Evolutionary conservation across 2,888 invertebrate genomes (phyloP).

Genomic region (Poecilus cupreus): DNA sequence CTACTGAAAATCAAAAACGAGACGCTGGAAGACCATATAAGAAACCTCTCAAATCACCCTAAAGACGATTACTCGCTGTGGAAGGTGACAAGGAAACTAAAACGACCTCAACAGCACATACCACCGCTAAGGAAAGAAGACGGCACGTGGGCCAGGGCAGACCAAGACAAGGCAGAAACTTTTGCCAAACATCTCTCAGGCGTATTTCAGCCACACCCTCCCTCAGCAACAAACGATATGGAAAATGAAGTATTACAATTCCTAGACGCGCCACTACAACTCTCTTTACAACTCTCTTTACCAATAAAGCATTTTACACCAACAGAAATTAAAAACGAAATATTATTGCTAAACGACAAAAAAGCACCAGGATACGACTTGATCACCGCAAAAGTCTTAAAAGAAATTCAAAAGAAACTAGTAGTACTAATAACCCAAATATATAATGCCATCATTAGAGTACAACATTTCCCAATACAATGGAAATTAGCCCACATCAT

Average conservation of each 20-base stretch:
- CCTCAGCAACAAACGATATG: too few species aligned
- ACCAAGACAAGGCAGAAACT: too few species aligned
- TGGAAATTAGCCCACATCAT: conserved; percentile 62
- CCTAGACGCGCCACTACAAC: too few species aligned
- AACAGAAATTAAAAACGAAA: background rate
- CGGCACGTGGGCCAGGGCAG: background rate
- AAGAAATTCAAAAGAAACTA: conserved; percentile 34
- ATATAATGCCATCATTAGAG: conserved; percentile 54
- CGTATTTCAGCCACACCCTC: too few species aligned
- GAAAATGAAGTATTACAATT: too few species aligned
- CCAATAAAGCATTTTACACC: too few species aligned
- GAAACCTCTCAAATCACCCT: background rate
- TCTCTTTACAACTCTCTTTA: too few species aligned
- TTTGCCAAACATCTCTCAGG: too few species aligned
- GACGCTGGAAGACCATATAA: background rate
- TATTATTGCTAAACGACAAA: background rate
- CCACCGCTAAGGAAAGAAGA: background rate
- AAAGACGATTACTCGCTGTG: background rate
- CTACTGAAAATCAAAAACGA: background rate
- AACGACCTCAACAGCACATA: background rate
- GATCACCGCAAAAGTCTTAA: conserved; percentile 61
- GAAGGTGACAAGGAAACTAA: background rate
- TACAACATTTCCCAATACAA: conserved; percentile 61
- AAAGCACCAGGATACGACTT: conserved; percentile 63
- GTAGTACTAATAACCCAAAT: conserved; percentile 51